Conservation (phyloP, 2,888 invertebrate genomes). For the Oscheius myriophilus region DNA sequence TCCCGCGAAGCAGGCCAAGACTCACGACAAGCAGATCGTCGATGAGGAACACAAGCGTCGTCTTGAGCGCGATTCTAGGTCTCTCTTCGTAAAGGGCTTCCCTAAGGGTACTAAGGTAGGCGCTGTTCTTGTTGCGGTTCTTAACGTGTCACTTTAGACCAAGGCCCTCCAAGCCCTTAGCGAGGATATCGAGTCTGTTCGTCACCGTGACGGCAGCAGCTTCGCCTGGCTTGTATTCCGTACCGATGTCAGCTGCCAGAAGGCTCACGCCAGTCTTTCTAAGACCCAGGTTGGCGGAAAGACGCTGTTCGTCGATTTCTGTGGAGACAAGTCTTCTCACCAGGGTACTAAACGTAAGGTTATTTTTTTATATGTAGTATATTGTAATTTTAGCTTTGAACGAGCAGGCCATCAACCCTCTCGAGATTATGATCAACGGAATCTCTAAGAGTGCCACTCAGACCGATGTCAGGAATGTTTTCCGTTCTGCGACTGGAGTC, state of each 20-base stretch:
- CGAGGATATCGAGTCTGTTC: slow-evolving; percentile 47
- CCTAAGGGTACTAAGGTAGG: slow-evolving; percentile 39
- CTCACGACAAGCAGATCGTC: slow-evolving; percentile 30
- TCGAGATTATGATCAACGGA: slow-evolving; percentile 48
- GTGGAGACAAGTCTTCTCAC: slow-evolving; percentile 38
- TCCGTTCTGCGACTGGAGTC: slow-evolving; percentile 39
- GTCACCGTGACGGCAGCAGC: slow-evolving; percentile 41
- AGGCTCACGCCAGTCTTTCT: slow-evolving; percentile 38
- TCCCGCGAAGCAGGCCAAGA: slow-evolving; percentile 22
- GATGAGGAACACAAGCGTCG: slow-evolving; percentile 58
- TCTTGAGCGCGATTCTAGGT: slow-evolving; percentile 50
- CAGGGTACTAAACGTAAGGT: neutral
- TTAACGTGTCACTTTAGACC: slow-evolving; percentile 11
- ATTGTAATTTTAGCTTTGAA: neutral
- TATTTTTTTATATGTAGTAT: neutral
- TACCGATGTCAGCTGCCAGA: slow-evolving; percentile 49
- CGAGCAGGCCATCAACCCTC: slow-evolving; percentile 38
- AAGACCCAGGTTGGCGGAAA: slow-evolving; percentile 39
- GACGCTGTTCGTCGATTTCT: slow-evolving; percentile 52
- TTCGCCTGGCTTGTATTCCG: slow-evolving; percentile 59
- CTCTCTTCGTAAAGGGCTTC: slow-evolving; percentile 59
- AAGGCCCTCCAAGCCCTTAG: slow-evolving; percentile 32
- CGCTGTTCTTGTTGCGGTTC: neutral
- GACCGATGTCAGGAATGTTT: slow-evolving; percentile 42
- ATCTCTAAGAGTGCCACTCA: slow-evolving; percentile 30